Evolutionary conservation across 2,113 vertebrate genomes (phyloP).

Genomic region (Gambusia holbrooki): DNA sequence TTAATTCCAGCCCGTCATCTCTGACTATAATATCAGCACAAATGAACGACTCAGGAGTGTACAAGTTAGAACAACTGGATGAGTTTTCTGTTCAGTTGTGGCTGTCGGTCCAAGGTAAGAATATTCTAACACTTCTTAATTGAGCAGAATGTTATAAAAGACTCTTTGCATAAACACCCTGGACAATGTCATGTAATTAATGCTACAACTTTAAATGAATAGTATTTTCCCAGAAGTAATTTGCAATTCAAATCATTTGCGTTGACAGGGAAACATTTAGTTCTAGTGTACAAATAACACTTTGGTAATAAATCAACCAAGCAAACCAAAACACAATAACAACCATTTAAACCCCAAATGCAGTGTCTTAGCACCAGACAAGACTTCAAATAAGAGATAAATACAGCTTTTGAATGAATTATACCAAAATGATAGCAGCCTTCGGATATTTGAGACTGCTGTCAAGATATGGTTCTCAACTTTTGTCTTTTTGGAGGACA

Average conservation of each 20-base stretch:
- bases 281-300: neutral
- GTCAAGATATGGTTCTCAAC: neutral
- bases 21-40: slow-evolving; percentile 50
- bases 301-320: neutral
- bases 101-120: slow-evolving; percentile 74
- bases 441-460: neutral
- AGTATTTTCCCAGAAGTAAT: neutral
- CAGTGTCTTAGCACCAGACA: neutral
- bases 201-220: neutral
- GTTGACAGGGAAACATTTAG: neutral
- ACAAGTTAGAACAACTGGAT: neutral
- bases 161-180: neutral
- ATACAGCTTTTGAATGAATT: too few relatives aligned
- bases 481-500: neutral
- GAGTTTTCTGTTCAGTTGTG: fast-evolving
- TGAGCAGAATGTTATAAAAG: too few relatives aligned
- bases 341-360: neutral
- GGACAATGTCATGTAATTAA: neutral
- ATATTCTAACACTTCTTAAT: neutral
- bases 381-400: too few relatives aligned
- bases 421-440: neutral
- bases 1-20: neutral
- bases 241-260: neutral
- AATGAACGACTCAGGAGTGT: slow-evolving; percentile 62
- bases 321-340: too few relatives aligned